Evolutionary conservation across 92 coral and sea anemone genomes (phyloP).

Genomic region (Porites rus): DNA sequence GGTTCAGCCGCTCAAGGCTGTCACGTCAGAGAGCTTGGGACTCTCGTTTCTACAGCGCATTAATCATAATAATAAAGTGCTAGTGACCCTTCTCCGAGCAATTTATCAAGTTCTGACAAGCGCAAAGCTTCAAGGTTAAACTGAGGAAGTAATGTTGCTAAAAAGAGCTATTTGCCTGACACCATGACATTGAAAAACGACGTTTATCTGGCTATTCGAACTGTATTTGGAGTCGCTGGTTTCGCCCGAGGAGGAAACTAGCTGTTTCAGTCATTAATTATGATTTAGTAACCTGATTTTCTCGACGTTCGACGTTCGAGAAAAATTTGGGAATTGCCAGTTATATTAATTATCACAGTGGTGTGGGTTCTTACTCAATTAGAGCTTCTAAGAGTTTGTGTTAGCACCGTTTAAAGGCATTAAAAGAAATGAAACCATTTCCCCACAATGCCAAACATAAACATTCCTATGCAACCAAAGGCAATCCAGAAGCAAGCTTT

Average conservation of each 20-base stretch:
- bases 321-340: slow-evolving; percentile 15
- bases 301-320: neutral
- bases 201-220: neutral
- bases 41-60: slow-evolving; percentile 28
- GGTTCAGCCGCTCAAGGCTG: neutral
- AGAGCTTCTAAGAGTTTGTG: slow-evolving; percentile 29
- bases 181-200: slow-evolving; percentile 21
- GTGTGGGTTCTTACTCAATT: slow-evolving; percentile 33
- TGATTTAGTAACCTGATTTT: neutral
- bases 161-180: slow-evolving; percentile 19
- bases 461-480: slow-evolving; percentile 42
- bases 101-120: slow-evolving; percentile 50
- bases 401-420: slow-evolving; percentile 41
- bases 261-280: neutral
- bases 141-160: slow-evolving; percentile 42
- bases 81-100: slow-evolving; percentile 33
- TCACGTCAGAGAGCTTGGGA: neutral
- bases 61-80: slow-evolving; percentile 12
- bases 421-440: slow-evolving; percentile 19
- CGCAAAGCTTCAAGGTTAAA: slow-evolving; percentile 46
- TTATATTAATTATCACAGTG: slow-evolving; percentile 16
- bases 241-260: neutral
- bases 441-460: neutral
- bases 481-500: slow-evolving; percentile 3
- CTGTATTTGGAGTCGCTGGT: neutral